Evolutionary conservation across 2,888 invertebrate genomes (phyloP).

Genomic region (Tridacna crocea): DNA sequence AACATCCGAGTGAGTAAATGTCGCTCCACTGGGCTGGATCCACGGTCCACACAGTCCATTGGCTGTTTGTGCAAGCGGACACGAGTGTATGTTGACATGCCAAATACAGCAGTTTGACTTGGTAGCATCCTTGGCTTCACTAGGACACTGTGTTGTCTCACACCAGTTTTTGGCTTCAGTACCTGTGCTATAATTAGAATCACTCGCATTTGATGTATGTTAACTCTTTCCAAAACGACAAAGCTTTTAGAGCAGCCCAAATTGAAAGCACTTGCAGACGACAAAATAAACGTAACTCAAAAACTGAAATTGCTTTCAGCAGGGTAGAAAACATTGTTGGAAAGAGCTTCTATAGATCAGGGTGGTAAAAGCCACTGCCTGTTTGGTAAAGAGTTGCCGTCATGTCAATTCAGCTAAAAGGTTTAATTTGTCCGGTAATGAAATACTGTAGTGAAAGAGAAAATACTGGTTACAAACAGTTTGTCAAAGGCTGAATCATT

Average conservation of each 20-base stretch:
- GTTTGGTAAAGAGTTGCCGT: too few species aligned
- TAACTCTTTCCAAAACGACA: background rate
- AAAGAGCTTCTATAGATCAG: too few species aligned
- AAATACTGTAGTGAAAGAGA: too few species aligned
- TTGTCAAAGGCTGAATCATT: too few species aligned
- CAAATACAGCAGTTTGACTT: conserved; percentile 76
- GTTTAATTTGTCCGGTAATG: too few species aligned
- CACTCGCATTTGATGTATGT: background rate
- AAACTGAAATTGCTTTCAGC: too few species aligned
- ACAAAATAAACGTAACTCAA: too few species aligned
- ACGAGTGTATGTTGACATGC: conserved; percentile 76
- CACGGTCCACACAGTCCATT: conserved; percentile 79
- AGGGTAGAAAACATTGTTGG: too few species aligned
- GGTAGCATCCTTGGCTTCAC: conserved; percentile 51
- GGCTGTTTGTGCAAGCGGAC: conserved; percentile 62
- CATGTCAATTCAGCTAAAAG: too few species aligned
- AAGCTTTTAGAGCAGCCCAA: background rate
- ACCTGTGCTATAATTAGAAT: conserved; percentile 50
- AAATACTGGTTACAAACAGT: too few species aligned
- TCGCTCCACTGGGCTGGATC: conserved; percentile 73
- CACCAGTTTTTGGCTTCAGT: conserved; percentile 75
- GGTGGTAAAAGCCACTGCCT: too few species aligned
- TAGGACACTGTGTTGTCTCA: conserved; percentile 69
- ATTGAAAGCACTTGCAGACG: too few species aligned
- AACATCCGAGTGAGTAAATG: conserved; percentile 77